A percentile compares a stretch with the other conserved stretches of the same genome.
These are phyloP conservation scores for Tenthredo amoena DNA, from an alignment of 2,888 invertebrate genomes.

Conservation along the genomic window DNA sequence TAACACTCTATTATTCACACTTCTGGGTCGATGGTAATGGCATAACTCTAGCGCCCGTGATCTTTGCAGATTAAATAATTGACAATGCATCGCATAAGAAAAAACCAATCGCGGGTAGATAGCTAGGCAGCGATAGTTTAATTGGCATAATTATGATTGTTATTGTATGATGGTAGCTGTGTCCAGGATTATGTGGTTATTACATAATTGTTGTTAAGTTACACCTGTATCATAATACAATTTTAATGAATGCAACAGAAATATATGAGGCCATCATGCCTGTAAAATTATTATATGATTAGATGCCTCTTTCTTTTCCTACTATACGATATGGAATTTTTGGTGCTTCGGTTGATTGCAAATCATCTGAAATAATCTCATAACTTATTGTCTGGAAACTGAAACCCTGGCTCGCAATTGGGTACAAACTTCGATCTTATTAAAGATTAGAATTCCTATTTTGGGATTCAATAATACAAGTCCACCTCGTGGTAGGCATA, in stretches of 20 bases:
- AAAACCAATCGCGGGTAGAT: neutral
- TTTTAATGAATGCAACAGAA: neutral
- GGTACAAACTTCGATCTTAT: no score
- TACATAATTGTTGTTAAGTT: neutral
- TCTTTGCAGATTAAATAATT: neutral
- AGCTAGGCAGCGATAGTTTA: neutral
- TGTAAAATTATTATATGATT: neutral
- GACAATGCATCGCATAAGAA: neutral
- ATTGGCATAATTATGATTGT: neutral
- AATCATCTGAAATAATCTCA: neutral
- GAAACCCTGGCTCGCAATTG: no score
- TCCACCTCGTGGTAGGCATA: no score
- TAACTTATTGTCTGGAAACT: neutral
- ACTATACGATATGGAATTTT: neutral
- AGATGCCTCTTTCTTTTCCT: neutral
- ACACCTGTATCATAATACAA: slow-evolving; percentile 12
- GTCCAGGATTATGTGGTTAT: neutral
- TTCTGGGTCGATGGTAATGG: neutral
- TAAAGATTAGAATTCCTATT: no score
- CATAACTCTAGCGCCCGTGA: neutral
- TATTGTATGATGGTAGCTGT: neutral
- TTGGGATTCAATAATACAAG: no score
- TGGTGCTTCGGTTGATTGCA: neutral
- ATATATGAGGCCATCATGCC: neutral
- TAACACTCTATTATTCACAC: neutral